Base-by-base conservation (phyloP, 2,797 vertebrate genomes). In the Lepidocolaptes lacrymiger region DNA sequence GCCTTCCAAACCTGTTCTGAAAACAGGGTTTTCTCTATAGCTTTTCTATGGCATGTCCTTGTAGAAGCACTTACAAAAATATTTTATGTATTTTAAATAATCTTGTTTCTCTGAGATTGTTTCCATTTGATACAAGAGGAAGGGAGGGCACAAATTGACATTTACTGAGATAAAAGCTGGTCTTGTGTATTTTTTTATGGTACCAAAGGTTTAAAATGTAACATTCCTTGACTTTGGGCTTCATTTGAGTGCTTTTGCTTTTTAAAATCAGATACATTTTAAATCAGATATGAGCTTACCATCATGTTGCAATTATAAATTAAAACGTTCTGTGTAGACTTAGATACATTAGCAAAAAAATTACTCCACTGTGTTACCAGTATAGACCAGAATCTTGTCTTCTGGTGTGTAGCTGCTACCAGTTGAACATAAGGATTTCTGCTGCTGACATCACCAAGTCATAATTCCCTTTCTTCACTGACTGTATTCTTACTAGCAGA, bases 131-230 rank as follows among this genome's bases (percentile, higher is more conserved):
- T 19, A 24, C 15, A 55, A 48, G 27, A 61, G 34, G 4, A 2
- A 26, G 14, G 4, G 3, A 26, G 14, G 4, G 4, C 66, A 19
- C 6, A 83, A 63, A 62, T 7, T 76, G 30, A 28, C 34, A 19
- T 74, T 92, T 69, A 39, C 19, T 75, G 54, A 19, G 55, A 64
- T 36, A 82, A 68, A 66, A 59, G 4, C 24, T 58, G 17, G 1
- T 62, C 27, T 79, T 14, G 24, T 0, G 0, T 48, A 7, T 44
- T 32, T 63, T 37, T 59, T 32, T 46, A 27, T 3, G 1, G 14
- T 58, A 14, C 18, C n/a, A 18, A 28, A 49, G 4, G 26, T 59
- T 88, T 61, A 58, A 79, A 77, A 82, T 39, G 19, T 6, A 43
- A 9, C 10, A 23, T 73, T 66, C 18, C 22, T 77, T 69, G 43